phyloP scores from a whole-genome alignment of 1,140 invertebrate genomes.

The Drosophila yakuba region DNA sequence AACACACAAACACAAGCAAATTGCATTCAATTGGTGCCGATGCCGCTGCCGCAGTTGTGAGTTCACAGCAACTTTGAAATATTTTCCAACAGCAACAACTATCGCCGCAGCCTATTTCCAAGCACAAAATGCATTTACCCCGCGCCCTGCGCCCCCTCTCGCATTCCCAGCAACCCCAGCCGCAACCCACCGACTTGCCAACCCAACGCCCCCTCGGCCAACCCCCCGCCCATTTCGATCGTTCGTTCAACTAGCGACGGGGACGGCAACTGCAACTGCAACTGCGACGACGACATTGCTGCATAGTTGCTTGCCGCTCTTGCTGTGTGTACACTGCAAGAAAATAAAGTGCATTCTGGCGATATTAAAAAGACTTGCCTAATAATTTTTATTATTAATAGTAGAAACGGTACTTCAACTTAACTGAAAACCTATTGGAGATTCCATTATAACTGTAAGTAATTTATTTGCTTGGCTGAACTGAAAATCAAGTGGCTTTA shows the following conservation, averaged over 20 bases:
- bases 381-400: too few species aligned
- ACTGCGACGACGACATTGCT: constrained; percentile 41
- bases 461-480: too few species aligned
- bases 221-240: constrained; percentile 19
- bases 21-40: constrained; percentile 82
- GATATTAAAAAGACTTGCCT: not conserved
- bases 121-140: constrained; percentile 66
- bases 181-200: constrained; percentile 9
- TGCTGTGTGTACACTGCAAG: not conserved
- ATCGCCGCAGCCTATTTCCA: constrained; percentile 57
- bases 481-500: too few species aligned
- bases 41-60: constrained; percentile 65
- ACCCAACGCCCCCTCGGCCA: constrained; percentile 45
- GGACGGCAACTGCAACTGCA: constrained; percentile 10
- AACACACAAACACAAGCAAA: constrained; percentile 54
- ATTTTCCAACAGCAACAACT: constrained; percentile 74
- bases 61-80: constrained; percentile 83
- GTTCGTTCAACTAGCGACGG: constrained; percentile 59
- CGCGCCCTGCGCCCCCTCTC: constrained; percentile 42
- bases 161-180: constrained; percentile 39
- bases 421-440: too few species aligned
- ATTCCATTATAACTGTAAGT: too few species aligned
- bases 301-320: constrained; percentile 49
- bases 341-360: not conserved
- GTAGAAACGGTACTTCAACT: too few species aligned